Evolutionary conservation across 1,140 invertebrate species (phyloP).

Genomic region (Drosophila eugracilis): DNA sequence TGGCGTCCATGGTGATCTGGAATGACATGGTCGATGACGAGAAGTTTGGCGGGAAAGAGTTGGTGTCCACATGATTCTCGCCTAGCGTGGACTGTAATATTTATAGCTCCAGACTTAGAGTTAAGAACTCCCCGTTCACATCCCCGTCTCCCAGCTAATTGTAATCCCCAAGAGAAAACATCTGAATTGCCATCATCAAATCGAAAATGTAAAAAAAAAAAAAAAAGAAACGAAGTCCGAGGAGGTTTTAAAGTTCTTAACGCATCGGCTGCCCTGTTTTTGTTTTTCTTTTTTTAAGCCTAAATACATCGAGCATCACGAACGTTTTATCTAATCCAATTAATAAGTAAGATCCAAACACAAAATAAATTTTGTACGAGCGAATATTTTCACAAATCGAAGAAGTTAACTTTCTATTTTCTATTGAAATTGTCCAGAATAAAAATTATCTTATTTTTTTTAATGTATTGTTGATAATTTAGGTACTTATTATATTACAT

Average conservation of each 20-base stretch:
- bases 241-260: conserved; percentile 38
- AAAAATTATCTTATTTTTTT: conserved; percentile 19
- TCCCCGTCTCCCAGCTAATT: conserved; percentile 46
- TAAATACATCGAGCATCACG: conserved; percentile 33
- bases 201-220: conserved; percentile 73
- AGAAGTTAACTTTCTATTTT: conserved; percentile 5
- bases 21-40: conserved; percentile 55
- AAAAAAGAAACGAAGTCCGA: conserved; percentile 65
- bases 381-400: conserved; percentile 18
- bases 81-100: conserved; percentile 68
- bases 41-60: conserved; percentile 27
- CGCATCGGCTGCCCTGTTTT: conserved; percentile 47
- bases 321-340: conserved; percentile 66
- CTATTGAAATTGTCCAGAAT: conserved; percentile 18
- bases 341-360: conserved; percentile 60
- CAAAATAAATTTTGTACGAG: conserved; percentile 59
- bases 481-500: conserved; percentile 46
- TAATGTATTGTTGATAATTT: conserved; percentile 35
- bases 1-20: conserved; percentile 76
- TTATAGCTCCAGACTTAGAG: conserved; percentile 64
- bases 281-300: conserved; percentile 30
- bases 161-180: conserved; percentile 54
- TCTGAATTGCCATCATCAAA: conserved; percentile 75
- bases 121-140: conserved; percentile 45
- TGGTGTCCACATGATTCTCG: conserved; percentile 6